phyloP scores from a whole-genome alignment of 2,113 vertebrate genomes.

The Cyrtonyx montezumae region DNA sequence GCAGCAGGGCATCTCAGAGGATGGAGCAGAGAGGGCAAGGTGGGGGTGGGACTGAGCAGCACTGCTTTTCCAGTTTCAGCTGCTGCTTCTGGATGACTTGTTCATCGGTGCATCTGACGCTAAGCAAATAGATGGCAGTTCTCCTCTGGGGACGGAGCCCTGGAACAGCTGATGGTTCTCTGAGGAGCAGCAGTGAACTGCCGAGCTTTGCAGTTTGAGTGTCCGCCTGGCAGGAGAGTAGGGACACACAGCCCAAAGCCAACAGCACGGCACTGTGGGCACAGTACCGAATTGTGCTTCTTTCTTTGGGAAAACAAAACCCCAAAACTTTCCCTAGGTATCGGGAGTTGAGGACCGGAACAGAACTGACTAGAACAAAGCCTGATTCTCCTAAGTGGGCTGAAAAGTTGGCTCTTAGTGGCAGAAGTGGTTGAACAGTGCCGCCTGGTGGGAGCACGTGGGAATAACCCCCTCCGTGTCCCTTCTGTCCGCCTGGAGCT shows the following conservation, averaged over 20 bases:
- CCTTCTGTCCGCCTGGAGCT: too few relatives aligned
- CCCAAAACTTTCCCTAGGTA: fast-evolving
- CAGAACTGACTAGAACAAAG: neutral
- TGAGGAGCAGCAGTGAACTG: neutral
- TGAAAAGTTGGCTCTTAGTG: neutral
- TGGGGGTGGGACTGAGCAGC: neutral
- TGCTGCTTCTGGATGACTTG: neutral
- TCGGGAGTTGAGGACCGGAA: neutral
- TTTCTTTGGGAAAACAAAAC: neutral
- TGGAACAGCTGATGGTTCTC: neutral
- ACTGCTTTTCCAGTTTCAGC: neutral
- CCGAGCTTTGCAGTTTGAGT: neutral
- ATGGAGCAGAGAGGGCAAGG: too few relatives aligned
- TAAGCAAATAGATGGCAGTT: fast-evolving
- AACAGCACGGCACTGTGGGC: neutral
- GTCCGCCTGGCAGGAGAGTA: fast-evolving
- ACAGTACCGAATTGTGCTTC: fast-evolving
- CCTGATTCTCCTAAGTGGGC: fast-evolving
- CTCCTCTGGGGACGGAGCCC: neutral
- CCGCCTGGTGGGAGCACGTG: slow-evolving; percentile 21
- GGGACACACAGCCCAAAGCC: too few relatives aligned
- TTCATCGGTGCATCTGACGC: neutral
- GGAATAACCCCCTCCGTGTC: neutral
- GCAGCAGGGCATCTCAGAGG: neutral
- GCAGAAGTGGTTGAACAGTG: neutral